phyloP scores from a whole-genome alignment of 2,888 invertebrate species.

The Tachina grossa region DNA sequence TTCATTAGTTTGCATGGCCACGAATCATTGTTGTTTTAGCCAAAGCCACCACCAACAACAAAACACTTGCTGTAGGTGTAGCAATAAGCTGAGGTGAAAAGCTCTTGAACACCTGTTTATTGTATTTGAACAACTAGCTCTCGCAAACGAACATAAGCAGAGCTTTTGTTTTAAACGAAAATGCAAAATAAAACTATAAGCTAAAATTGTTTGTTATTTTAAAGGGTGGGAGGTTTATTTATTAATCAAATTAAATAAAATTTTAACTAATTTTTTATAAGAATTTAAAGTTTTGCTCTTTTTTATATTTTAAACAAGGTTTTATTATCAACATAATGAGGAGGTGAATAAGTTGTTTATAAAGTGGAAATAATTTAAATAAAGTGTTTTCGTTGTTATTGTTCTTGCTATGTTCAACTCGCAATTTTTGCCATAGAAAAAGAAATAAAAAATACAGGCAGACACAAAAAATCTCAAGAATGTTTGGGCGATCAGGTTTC shows the following conservation, averaged over 20 bases:
- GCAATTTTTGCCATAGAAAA: slow-evolving; percentile 36
- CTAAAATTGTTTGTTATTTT: not conserved
- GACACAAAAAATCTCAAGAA: slow-evolving; percentile 77
- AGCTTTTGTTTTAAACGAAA: slow-evolving; percentile 41
- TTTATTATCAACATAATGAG: slow-evolving; percentile 36
- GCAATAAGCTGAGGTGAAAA: slow-evolving; percentile 64
- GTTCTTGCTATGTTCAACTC: slow-evolving; percentile 20
- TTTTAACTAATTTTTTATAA: not conserved
- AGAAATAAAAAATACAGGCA: slow-evolving; percentile 37
- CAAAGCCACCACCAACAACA: slow-evolving; percentile 16
- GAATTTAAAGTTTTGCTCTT: slow-evolving; percentile 1
- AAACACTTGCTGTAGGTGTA: slow-evolving; percentile 66
- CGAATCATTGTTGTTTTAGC: not conserved
- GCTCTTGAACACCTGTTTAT: slow-evolving; percentile 69
- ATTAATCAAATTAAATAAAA: not conserved
- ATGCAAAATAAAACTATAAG: slow-evolving; percentile 8
- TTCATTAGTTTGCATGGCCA: slow-evolving; percentile 10
- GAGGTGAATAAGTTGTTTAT: slow-evolving; percentile 49
- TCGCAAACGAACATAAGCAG: not conserved
- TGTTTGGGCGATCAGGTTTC: slow-evolving; percentile 82
- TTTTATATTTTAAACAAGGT: slow-evolving; percentile 2
- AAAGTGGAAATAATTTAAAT: slow-evolving; percentile 59
- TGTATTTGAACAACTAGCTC: slow-evolving; percentile 1
- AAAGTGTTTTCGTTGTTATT: slow-evolving; percentile 15
- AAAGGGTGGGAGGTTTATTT: slow-evolving; percentile 29